Evolutionary conservation across 2,113 vertebrate species (phyloP).

Genomic region (Aegotheles bennettii): DNA sequence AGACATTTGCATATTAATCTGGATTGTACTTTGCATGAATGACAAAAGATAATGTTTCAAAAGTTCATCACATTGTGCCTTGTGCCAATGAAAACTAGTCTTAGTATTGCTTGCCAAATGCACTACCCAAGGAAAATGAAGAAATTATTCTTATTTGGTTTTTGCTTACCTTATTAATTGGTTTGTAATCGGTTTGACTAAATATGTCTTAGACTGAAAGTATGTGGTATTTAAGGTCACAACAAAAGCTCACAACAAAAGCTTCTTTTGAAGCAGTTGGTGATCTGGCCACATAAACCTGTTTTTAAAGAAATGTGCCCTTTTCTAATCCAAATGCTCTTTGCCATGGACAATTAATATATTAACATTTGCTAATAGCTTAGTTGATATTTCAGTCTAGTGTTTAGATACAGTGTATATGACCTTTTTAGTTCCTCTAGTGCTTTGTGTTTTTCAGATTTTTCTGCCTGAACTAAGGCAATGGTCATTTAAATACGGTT

Average conservation of each 20-base stretch:
- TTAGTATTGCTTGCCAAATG: neutral
- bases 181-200: neutral
- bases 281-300: neutral
- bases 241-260: neutral
- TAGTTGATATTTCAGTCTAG: conserved; percentile 14
- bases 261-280: neutral
- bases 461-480: neutral
- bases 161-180: neutral
- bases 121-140: neutral
- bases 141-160: neutral
- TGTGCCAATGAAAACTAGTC: neutral
- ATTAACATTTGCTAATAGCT: conserved; percentile 41
- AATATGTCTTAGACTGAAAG: neutral
- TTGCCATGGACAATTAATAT: neutral
- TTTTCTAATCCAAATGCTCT: neutral
- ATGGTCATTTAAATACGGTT: neutral
- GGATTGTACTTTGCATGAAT: neutral
- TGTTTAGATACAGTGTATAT: neutral
- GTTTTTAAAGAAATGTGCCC: conserved; percentile 15
- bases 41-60: conserved; percentile 37
- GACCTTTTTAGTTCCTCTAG: neutral
- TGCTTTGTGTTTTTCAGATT: neutral
- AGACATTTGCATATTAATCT: conserved; percentile 31
- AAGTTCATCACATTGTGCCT: conserved; percentile 18
- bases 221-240: neutral